These are phyloP conservation scores for Aphidius ervi DNA, from an alignment of 1,140 invertebrate genomes.

Conservation along the genomic window DNA sequence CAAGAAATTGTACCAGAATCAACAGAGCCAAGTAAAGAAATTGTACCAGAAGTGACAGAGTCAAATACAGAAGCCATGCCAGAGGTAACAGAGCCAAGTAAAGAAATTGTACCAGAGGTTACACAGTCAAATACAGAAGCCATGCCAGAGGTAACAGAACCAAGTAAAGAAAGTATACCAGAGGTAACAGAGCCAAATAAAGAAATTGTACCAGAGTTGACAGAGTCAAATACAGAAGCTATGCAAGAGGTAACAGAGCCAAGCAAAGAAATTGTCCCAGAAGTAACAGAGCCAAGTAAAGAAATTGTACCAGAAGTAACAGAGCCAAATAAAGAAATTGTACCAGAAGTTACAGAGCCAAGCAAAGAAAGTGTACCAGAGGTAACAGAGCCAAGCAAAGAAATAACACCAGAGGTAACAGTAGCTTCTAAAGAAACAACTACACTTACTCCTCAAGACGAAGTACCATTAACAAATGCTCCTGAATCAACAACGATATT, in stretches of 20 bases:
- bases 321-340: slow-evolving; percentile 11
- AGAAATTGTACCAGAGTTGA: background rate
- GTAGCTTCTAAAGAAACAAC: slow-evolving; percentile 15
- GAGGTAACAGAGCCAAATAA: slow-evolving; percentile 15
- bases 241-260: background rate
- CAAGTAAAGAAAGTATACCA: background rate
- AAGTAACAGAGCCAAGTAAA: background rate
- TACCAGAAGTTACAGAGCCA: slow-evolving; percentile 12
- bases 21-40: slow-evolving; percentile 5
- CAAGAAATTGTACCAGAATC: background rate
- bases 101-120: slow-evolving; percentile 4
- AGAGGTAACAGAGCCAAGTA: slow-evolving; percentile 2
- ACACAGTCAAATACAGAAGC: slow-evolving; percentile 10
- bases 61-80: slow-evolving; percentile 12
- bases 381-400: slow-evolving; percentile 13
- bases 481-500: slow-evolving; percentile 23
- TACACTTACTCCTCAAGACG: slow-evolving; percentile 29
- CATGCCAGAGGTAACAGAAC: slow-evolving; percentile 7
- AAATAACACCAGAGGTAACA: slow-evolving; percentile 7
- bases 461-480: slow-evolving; percentile 12
- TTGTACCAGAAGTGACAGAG: slow-evolving; percentile 5
- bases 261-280: background rate
- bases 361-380: slow-evolving; percentile 9
- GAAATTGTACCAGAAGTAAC: background rate
- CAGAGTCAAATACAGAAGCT: background rate